phyloP scores from a whole-genome alignment of 2,113 vertebrate species.

The Halcyon malimbica region DNA sequence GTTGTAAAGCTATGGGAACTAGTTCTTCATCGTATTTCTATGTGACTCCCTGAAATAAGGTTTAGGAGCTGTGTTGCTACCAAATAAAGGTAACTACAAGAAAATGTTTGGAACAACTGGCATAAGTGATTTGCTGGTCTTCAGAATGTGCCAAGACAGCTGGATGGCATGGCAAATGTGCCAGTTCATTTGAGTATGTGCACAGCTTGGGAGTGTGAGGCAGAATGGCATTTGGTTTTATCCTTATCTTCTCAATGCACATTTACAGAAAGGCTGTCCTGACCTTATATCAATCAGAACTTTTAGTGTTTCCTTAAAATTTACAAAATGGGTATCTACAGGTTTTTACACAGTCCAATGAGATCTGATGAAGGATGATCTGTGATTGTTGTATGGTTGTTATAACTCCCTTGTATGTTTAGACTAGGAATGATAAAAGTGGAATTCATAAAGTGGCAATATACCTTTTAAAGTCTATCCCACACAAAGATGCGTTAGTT shows the following conservation, averaged over 20 bases:
- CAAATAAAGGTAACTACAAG: background rate
- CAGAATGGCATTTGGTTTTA: background rate
- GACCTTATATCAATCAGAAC: background rate
- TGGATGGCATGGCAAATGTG: background rate
- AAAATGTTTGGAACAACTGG: background rate
- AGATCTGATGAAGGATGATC: background rate
- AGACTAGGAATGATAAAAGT: background rate
- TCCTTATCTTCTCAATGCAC: background rate
- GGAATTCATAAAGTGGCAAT: background rate
- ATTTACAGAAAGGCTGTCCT: background rate
- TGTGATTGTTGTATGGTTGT: background rate
- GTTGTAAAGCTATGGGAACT: background rate
- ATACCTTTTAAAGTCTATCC: background rate
- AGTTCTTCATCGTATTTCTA: background rate
- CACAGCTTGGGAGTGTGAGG: background rate
- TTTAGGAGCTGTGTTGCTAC: background rate
- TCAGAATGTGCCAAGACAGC: slow-evolving; percentile 5
- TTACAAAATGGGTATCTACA: background rate
- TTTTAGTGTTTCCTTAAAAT: background rate
- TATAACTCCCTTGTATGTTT: background rate
- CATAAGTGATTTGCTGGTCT: background rate
- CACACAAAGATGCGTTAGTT: background rate
- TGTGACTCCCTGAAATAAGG: background rate
- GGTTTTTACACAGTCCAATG: background rate
- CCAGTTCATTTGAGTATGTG: background rate